Percentiles rank a stretch among this genome's conserved stretches.
Conservation (phyloP, 2,797 vertebrate genomes). For the Fistularia commersonii region DNA sequence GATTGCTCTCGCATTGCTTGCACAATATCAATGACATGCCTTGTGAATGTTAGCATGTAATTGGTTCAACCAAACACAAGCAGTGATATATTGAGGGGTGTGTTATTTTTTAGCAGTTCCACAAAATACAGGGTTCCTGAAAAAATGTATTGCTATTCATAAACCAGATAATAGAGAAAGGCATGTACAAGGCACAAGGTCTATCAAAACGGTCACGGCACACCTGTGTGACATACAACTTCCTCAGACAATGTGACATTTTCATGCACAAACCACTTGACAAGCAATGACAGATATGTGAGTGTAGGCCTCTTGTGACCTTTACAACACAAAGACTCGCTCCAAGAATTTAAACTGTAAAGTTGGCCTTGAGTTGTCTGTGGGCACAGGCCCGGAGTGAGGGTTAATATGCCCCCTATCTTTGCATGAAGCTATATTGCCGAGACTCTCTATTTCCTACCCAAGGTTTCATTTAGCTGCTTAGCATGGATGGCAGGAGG, state of each 20-base stretch:
- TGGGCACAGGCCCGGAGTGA: slow-evolving; percentile 32
- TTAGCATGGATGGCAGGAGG: slow-evolving; percentile 40
- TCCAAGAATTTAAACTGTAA: slow-evolving; percentile 38
- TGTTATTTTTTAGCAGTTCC: slow-evolving; percentile 17
- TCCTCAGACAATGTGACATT: slow-evolving; percentile 79
- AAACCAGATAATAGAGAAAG: slow-evolving; percentile 65
- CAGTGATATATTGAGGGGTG: slow-evolving; percentile 30
- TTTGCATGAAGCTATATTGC: slow-evolving; percentile 35
- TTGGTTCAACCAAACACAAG: slow-evolving; percentile 49
- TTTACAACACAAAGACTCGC: slow-evolving; percentile 42
- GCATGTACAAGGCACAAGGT: slow-evolving; percentile 61
- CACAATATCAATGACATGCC: slow-evolving; percentile 47
- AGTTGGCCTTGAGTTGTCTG: slow-evolving; percentile 24
- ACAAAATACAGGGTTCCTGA: slow-evolving; percentile 36
- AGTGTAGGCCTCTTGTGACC: slow-evolving; percentile 44
- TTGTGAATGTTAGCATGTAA: slow-evolving; percentile 68
- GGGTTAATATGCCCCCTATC: slow-evolving; percentile 41
- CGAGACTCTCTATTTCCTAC: slow-evolving; percentile 25
- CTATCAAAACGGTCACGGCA: slow-evolving; percentile 54
- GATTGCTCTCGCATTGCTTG: slow-evolving; percentile 42
- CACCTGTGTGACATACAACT: slow-evolving; percentile 63
- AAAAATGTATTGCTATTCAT: slow-evolving; percentile 50
- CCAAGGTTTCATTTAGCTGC: slow-evolving; percentile 55
- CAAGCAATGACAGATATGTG: slow-evolving; percentile 44
- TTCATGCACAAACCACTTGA: slow-evolving; percentile 44